These are phyloP conservation scores for Pseudochaenichthys georgianus DNA, from an alignment of 2,797 vertebrate genomes.

Conservation along the genomic window DNA sequence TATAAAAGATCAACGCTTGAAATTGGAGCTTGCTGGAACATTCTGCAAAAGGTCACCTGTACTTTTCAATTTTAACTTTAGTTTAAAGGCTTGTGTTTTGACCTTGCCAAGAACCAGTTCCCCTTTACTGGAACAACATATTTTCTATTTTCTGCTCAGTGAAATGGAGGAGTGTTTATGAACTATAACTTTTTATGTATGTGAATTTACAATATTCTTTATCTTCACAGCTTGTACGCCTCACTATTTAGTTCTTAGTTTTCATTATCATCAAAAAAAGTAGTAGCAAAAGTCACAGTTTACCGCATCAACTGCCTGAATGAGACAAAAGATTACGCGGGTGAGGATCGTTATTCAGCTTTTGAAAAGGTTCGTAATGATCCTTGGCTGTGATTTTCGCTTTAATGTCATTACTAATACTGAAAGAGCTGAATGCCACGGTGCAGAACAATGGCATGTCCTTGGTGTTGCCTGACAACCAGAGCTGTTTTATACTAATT, in stretches of 20 bases:
- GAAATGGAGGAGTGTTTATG: constrained; percentile 13
- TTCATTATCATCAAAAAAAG: constrained; percentile 24
- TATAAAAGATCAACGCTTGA: constrained; percentile 7
- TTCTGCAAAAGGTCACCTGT: constrained; percentile 34
- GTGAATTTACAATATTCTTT: constrained; percentile 15
- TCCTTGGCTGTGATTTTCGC: constrained; percentile 59
- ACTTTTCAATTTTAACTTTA: constrained; percentile 26
- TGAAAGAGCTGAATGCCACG: constrained; percentile 67
- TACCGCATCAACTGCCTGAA: constrained; percentile 31
- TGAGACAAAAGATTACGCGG: constrained; percentile 56
- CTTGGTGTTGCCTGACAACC: constrained; percentile 86
- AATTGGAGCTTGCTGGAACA: constrained; percentile 9
- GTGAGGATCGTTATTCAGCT: constrained; percentile 48
- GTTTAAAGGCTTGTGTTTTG: constrained; percentile 34
- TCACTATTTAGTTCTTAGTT: constrained; percentile 18
- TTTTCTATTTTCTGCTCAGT: constrained; percentile 2
- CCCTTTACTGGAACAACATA: not conserved
- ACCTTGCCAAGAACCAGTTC: constrained; percentile 10
- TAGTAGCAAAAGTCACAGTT: constrained; percentile 51
- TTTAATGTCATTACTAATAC: constrained; percentile 51
- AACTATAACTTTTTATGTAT: constrained; percentile 22
- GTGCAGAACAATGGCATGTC: constrained; percentile 73
- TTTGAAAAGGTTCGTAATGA: constrained; percentile 60
- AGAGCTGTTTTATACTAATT: constrained; percentile 71
- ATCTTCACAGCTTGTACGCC: not conserved